Conservation (phyloP, 2,888 invertebrate genomes). For the Macaria liturata region DNA sequence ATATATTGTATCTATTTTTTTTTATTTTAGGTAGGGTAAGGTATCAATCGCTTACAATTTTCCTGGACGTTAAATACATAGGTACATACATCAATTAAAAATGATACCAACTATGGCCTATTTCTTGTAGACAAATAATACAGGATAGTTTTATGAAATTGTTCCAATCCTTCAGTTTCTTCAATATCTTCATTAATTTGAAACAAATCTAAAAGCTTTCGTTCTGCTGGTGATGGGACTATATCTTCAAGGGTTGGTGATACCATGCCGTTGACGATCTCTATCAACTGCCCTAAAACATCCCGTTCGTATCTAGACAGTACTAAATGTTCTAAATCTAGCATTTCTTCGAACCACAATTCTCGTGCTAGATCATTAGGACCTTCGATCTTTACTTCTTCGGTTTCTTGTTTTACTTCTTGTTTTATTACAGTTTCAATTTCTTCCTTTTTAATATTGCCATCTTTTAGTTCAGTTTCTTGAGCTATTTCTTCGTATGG, state of each 20-base stretch:
- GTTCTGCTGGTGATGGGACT: slow-evolving; percentile 4
- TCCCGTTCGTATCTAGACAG: slow-evolving; percentile 8
- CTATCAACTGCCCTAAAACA: slow-evolving; percentile 14
- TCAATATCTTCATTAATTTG: slow-evolving; percentile 2
- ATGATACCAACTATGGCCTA: background rate
- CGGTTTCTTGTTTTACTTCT: background rate
- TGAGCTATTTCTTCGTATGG: slow-evolving; percentile 2
- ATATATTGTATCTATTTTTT: too few species aligned
- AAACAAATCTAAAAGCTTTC: slow-evolving; percentile 8
- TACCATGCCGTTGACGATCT: slow-evolving; percentile 6
- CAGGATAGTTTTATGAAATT: slow-evolving; percentile 10
- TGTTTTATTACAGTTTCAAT: background rate
- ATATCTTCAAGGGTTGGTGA: slow-evolving; percentile 5
- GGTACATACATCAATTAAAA: too few species aligned
- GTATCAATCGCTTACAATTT: too few species aligned
- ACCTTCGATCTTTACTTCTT: background rate
- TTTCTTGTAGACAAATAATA: slow-evolving; percentile 6
- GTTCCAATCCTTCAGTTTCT: slow-evolving; percentile 1
- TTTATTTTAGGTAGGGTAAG: too few species aligned
- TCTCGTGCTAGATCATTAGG: background rate
- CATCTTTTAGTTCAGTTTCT: background rate
- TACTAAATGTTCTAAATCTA: slow-evolving; percentile 8
- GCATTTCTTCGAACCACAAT: slow-evolving; percentile 12
- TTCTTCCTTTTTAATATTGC: background rate
- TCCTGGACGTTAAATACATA: too few species aligned